phyloP scores from a whole-genome alignment of 2,888 invertebrate genomes.

The Parnassius mnemosyne region DNA sequence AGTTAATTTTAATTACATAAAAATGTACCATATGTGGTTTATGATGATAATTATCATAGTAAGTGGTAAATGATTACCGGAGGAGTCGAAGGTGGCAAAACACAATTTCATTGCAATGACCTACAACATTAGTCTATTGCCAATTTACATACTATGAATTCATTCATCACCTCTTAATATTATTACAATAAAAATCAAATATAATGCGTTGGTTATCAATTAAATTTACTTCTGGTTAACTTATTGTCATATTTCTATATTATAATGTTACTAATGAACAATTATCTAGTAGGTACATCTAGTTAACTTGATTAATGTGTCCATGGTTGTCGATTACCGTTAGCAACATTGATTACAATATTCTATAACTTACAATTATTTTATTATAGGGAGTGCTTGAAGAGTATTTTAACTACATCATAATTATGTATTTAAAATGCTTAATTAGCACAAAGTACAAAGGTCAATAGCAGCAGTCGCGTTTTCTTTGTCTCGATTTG shows the following conservation, averaged over 20 bases:
- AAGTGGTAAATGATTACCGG: neutral
- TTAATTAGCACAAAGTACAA: conserved; percentile 9
- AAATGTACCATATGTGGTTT: no score
- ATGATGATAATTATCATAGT: no score
- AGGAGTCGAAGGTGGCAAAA: neutral
- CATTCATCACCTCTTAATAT: neutral
- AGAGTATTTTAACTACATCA: neutral
- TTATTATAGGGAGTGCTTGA: neutral
- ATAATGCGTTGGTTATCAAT: no score
- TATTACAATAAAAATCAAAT: no score
- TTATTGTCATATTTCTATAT: no score
- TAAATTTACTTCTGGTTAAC: conserved; percentile 4
- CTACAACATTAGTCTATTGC: neutral
- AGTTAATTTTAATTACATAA: no score
- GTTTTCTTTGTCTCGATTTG: conserved; percentile 19
- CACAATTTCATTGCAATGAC: no score
- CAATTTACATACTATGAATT: neutral
- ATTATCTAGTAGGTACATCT: no score
- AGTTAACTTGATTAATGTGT: neutral
- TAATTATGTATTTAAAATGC: conserved; percentile 12
- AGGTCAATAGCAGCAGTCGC: conserved; percentile 18
- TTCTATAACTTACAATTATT: neutral
- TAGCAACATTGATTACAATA: neutral
- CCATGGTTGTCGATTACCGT: neutral
- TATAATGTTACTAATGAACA: no score